Evolutionary conservation across 2,113 vertebrate species (phyloP), one percentile per base, ranked within the genome.

Genomic region (Xenus cinereus): DNA sequence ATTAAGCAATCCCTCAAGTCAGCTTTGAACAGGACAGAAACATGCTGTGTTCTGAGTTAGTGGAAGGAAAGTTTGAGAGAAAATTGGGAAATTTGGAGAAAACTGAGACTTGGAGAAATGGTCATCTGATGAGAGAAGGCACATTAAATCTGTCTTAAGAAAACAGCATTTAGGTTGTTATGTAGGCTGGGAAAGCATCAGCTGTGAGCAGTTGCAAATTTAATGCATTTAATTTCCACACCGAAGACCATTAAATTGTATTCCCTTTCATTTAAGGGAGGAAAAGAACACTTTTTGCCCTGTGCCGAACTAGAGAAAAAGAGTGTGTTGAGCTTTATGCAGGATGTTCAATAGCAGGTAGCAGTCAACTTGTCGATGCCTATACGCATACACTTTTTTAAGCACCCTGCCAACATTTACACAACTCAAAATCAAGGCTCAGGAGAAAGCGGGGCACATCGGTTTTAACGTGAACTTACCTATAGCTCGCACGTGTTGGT

Each of bases 51-150:
- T 93, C 76, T 54, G 37, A 94, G 62, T 87, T 89, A 79, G 60
- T 84, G 50, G 80, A 89, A 89, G 73, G 86, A 92, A 86, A 96
- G 67, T 76, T 91, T 93, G 43, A 73, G 72, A 90, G 68, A 95
- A 91, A 93, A 94, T 18, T 83, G 63, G 62, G 92, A 96, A 93
- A 97, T 78, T 56, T 54, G 51, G 45, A 87, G 41, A 71, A 91
- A 93, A 78, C 15, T 60, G 77, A 87, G 60, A 48, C 60, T 84
- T 78, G 43, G 56, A 87, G 54, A 57, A 87, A 64, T 4, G 15
- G 46, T 48, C 5, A 0, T 19, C 74, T 91, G 59, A 69, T 0
- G 2, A 64, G 46, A 89, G 50, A 67, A 72, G 18, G 17, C 16
- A 14, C 39, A 46, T n/a, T 77, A 53, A 84, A 75, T 69, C 33